Evolutionary conservation across 2,888 invertebrate species (phyloP).

Genomic region (Camptogramma bilineatum): DNA sequence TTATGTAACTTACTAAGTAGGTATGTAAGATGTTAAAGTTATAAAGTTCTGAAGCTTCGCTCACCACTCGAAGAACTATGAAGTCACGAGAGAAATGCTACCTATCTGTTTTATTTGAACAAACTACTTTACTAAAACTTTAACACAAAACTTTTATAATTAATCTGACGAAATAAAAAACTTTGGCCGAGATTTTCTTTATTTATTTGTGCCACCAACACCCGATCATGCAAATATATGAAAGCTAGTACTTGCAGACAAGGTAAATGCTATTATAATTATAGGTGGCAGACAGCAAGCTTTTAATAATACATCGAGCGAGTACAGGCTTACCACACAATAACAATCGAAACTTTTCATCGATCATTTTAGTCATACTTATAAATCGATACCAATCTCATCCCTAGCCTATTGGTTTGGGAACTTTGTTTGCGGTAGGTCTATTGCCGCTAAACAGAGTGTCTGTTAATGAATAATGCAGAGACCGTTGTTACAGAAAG

Average conservation of each 20-base stretch:
- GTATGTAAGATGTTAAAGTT: background rate
- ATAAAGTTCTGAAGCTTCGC: background rate
- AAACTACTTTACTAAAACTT: background rate
- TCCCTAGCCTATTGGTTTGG: constrained; percentile 49
- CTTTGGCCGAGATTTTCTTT: no score
- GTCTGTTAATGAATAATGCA: constrained; percentile 46
- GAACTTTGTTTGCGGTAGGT: constrained; percentile 49
- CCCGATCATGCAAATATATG: no score
- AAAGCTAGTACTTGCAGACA: no score
- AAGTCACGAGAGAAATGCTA: background rate
- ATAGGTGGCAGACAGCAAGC: no score
- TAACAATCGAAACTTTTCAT: background rate
- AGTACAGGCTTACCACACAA: no score
- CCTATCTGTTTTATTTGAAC: background rate
- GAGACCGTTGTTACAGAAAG: constrained; percentile 34
- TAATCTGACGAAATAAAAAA: no score
- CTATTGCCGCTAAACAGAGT: constrained; percentile 48
- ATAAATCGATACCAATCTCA: constrained; percentile 33
- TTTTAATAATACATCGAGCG: no score
- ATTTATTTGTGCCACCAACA: no score
- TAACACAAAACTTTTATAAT: no score
- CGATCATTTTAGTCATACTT: background rate
- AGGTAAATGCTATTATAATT: no score
- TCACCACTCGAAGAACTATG: background rate
- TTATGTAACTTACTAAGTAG: background rate